Evolutionary conservation across 2,797 vertebrate genomes (phyloP), one percentile per base, ranked within the genome.

Genomic region (Champsocephalus esox): DNA sequence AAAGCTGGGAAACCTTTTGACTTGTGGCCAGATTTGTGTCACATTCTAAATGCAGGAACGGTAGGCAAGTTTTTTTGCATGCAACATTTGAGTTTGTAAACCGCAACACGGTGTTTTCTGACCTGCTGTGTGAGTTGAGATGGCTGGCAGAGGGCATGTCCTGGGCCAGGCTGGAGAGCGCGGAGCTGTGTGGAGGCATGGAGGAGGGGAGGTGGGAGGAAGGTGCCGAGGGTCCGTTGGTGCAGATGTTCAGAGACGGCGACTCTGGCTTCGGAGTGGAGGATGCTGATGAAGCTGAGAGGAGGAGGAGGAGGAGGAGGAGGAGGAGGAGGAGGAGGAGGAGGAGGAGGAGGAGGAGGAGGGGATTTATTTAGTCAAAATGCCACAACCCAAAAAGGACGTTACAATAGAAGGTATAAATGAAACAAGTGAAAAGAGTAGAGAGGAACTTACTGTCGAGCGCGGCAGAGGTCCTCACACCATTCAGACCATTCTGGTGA

Each of bases 101-200:
- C 13, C 0, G 3, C 41, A 49, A n/a, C 45, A 1, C 34, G 17
- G 34, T 38, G 13, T 8, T 34, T n/a, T 12, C 45, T 73, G 92
- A 99, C 97, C 97, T 98, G 96, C 93, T 98, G 77, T 97, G 95
- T 1, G 89, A 83, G 95, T 93, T 80, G 94, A 93, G 94, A 55
- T 97, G 95, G 57, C 96, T 94, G 79, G 90, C 94, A 81, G 93
- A 95, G 75, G 95, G 87, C 87, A 97, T 76, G 84, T 98, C 97
- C 63, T 96, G 95, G 57, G 95, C 91, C 92, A 97, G 89, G 90
- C 76, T 95, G 84, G 97, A 91, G 82, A 97, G 91, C 52, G 95
- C 81, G 4, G 93, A 89, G 81, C 84, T 89, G 19, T 97, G 97
- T 74, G 95, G 91, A 0, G 97, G 91, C 46, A 94, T 82, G 12